Conservation (phyloP, 2,797 vertebrate species). For the Melopsittacus undulatus region DNA sequence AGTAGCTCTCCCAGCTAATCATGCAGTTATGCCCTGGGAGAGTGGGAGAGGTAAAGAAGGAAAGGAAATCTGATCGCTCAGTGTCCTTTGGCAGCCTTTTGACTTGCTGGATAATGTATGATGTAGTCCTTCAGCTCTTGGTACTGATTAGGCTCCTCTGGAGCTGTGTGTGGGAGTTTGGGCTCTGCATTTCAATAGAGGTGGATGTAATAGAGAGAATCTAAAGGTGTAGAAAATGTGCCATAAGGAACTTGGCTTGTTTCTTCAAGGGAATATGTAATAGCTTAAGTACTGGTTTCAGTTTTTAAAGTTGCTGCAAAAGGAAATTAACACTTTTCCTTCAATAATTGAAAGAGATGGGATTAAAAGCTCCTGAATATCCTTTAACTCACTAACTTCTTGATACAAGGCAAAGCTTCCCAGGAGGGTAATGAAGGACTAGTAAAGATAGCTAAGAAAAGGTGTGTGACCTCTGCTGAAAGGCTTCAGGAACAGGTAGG, state of each 20-base stretch:
- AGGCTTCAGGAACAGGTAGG: not conserved
- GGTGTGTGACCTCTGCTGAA: not conserved
- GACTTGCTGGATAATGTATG: not conserved
- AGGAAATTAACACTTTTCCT: not conserved
- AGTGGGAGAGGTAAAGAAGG: not conserved
- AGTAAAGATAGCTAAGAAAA: not conserved
- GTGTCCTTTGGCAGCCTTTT: not conserved
- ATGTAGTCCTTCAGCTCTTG: not conserved
- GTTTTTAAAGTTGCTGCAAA: not conserved
- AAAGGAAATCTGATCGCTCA: not conserved
- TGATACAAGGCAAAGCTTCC: not conserved
- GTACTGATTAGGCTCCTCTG: not conserved
- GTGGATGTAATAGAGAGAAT: not conserved
- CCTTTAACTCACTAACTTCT: not conserved
- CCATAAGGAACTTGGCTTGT: not conserved
- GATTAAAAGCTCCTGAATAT: not conserved
- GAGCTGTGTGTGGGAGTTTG: not conserved
- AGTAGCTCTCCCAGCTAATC: not conserved
- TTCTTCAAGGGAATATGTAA: not conserved
- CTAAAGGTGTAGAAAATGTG: not conserved
- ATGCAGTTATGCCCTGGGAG: not conserved
- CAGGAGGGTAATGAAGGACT: not conserved
- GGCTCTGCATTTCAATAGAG: not conserved
- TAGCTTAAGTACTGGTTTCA: not conserved
- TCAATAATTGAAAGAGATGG: not conserved